phyloP scores from a whole-genome alignment of 2,888 invertebrate species.

The Nebria brevicollis region DNA sequence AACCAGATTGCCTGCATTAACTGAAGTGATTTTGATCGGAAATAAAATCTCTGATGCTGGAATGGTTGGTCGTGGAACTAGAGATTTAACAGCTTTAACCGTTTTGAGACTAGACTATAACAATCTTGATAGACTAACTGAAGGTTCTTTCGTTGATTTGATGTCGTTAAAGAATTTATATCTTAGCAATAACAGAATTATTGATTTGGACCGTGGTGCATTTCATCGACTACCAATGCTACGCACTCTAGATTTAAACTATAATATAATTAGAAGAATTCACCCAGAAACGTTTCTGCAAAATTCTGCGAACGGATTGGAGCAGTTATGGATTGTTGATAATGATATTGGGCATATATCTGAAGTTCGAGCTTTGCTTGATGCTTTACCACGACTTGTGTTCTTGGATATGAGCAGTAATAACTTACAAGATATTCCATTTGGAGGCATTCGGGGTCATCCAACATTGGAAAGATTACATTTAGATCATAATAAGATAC shows the following conservation, averaged over 20 bases:
- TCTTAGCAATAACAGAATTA: slow-evolving; percentile 78
- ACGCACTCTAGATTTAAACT: slow-evolving; percentile 78
- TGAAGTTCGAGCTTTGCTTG: slow-evolving; percentile 78
- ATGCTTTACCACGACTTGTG: slow-evolving; percentile 79
- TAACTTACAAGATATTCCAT: slow-evolving; percentile 78
- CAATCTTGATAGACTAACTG: slow-evolving; percentile 74
- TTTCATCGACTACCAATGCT: slow-evolving; percentile 82
- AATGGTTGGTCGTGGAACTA: slow-evolving; percentile 81
- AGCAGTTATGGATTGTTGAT: slow-evolving; percentile 79
- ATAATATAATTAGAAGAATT: slow-evolving; percentile 78
- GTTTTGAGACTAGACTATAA: slow-evolving; percentile 78
- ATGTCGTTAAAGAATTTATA: slow-evolving; percentile 75
- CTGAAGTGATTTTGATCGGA: slow-evolving; percentile 74
- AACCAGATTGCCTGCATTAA: slow-evolving; percentile 75
- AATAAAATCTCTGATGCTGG: slow-evolving; percentile 82
- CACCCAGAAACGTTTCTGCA: slow-evolving; percentile 86
- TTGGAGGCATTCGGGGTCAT: slow-evolving; percentile 82
- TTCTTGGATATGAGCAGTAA: slow-evolving; percentile 85
- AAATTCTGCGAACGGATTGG: slow-evolving; percentile 77
- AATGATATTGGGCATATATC: slow-evolving; percentile 81
- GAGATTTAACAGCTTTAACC: slow-evolving; percentile 79
- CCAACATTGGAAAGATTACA: slow-evolving; percentile 82
- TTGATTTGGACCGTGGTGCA: slow-evolving; percentile 81
- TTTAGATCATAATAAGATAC: slow-evolving; percentile 81
- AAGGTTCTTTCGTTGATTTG: slow-evolving; percentile 83